Evolutionary conservation across 2,888 invertebrate genomes (phyloP), one percentile per base, ranked within the genome.

Genomic region (Ichneumon xanthorius): DNA sequence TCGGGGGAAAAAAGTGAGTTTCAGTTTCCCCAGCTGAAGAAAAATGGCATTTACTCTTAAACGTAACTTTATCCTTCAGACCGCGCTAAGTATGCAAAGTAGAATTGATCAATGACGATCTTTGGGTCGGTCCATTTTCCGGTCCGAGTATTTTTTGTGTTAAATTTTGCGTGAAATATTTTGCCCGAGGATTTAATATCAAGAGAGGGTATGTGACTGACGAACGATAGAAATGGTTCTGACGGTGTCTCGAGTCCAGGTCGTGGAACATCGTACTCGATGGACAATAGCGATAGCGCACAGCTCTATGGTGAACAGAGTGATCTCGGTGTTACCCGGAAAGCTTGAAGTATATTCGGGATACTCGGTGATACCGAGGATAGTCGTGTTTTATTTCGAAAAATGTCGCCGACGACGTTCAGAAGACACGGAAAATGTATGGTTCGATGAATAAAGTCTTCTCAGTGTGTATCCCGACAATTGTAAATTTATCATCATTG

Each of bases 281-380:
- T 48, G 48, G 26, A 68, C 26, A 78, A 70, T 80, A 72, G 86
- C n/a, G 85, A 75, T 78, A 77, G 87, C 68, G 72, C 84, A 88
- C 87, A 86, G n/a, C 70, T 53, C 37, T 9, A 37, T 37, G 37
- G 14, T 4, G 45, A 84, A 84, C 87, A 88, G 87, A 88, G 88
- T 90, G 85, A 86, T 88, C 87, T 80, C 82, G 77, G 86, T 86
- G 77, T 88, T 88, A 87, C 83, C 72, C 16, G 68, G 22, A 68
- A 9, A 22, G 11, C 45, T 22, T 9, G 68, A 68, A 14, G 40
- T 9, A 40, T 40, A 40, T 40, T 40, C 40, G 9, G 40, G 9
- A 11, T 40, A 9, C 40, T 40, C 40, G 7, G 9, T 40, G 40
- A 9, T 40, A 48, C 68, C 22, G 45, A 9, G 16, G 50, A 50